Evolutionary conservation across 2,113 vertebrate species (phyloP).

Genomic region (Scartelaos histophorus): DNA sequence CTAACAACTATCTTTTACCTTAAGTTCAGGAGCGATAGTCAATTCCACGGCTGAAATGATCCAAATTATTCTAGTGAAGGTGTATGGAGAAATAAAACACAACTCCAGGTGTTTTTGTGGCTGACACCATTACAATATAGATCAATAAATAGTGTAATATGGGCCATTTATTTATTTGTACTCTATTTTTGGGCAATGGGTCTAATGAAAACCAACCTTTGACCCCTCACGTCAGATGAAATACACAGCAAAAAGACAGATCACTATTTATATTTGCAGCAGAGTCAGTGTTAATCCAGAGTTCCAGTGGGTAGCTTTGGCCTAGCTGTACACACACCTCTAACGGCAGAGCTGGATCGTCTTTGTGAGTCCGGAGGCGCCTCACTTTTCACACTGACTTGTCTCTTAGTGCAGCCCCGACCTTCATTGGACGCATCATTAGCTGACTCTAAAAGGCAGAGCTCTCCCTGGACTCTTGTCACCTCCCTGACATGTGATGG

Average conservation of each 20-base stretch:
- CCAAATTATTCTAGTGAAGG: no score
- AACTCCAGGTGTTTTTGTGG: no score
- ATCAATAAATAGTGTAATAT: no score
- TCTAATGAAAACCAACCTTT: background rate
- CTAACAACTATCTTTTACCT: no score
- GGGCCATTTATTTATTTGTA: no score
- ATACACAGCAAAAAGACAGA: background rate
- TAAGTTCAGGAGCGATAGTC: no score
- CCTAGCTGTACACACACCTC: background rate
- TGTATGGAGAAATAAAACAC: no score
- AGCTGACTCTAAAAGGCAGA: constrained; percentile 3
- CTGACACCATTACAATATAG: no score
- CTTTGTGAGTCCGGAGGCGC: background rate
- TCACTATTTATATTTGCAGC: background rate
- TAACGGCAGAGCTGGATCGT: background rate
- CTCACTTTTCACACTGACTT: constrained; percentile 8
- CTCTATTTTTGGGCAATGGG: background rate
- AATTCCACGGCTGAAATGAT: no score
- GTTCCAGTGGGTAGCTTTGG: background rate
- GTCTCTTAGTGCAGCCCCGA: constrained; percentile 1
- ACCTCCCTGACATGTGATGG: constrained; percentile 4
- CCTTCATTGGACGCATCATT: constrained; percentile 27
- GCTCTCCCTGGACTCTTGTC: constrained; percentile 5
- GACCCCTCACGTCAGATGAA: background rate
- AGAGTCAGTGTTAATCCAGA: background rate